These are phyloP conservation scores for Biston betularia DNA, from an alignment of 2,888 invertebrate genomes.

Conservation along the genomic window DNA sequence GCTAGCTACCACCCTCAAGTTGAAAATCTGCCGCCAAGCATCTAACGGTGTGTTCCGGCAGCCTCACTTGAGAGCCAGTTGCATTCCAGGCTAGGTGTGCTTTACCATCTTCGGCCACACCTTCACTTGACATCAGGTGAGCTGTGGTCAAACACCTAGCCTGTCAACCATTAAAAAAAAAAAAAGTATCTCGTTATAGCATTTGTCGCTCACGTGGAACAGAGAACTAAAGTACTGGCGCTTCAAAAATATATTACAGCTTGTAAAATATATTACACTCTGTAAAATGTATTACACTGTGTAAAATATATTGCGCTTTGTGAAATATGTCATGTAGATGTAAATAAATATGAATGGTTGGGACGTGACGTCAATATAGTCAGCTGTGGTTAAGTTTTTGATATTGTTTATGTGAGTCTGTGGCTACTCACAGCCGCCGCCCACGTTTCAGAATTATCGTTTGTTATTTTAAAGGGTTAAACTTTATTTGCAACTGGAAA, in stretches of 20 bases:
- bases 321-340: conserved; percentile 15
- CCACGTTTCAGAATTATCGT: conserved; percentile 1
- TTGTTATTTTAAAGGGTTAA: conserved; percentile 1
- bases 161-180: too few species aligned
- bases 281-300: conserved; percentile 16
- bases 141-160: too few species aligned
- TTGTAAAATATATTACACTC: conserved; percentile 18
- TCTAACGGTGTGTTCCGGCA: too few species aligned
- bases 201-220: background rate
- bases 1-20: too few species aligned
- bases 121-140: too few species aligned
- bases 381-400: conserved; percentile 10
- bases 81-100: too few species aligned
- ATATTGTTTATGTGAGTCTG: conserved; percentile 14
- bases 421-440: background rate
- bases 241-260: conserved; percentile 16
- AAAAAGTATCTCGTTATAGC: background rate
- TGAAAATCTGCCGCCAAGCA: too few species aligned
- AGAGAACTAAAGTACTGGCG: background rate
- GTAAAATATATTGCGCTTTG: conserved; percentile 23
- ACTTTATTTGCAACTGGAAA: background rate
- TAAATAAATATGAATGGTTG: conserved; percentile 21
- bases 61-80: too few species aligned
- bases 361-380: conserved; percentile 21
- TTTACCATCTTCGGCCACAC: too few species aligned